Evolutionary conservation across 2,888 invertebrate species (phyloP), one percentile per base, ranked within the genome.

Genomic region (Alentia gelatinosa): DNA sequence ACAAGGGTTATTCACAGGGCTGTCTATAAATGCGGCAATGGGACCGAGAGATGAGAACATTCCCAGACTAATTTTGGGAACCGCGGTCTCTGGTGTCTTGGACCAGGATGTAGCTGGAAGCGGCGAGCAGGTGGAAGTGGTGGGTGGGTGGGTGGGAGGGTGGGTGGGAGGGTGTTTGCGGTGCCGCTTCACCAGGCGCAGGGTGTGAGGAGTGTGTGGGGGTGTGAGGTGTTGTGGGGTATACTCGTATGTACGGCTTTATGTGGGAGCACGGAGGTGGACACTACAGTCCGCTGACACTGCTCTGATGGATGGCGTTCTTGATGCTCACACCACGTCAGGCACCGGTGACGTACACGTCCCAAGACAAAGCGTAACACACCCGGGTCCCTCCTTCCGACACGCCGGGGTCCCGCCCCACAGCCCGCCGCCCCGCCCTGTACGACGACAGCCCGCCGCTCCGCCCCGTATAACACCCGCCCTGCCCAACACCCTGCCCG

Each of bases 241-340:
- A 56, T 4, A 33, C 30, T 74, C 4, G 74, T 74, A 74, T 47
- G 19, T 47, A 47, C 9, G 9, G 47, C 47, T 12, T 47, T 47
- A 47, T 47, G 47, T 47, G 47, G 47, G 9, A 12, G 47, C 9
- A 9, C 47, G 19, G 47, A 47, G 74, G 26, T 30, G 19, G 74
- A 33, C 74, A 5, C 3, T 9, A 56, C 56, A 56, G 68, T 30
- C 68, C 12, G 15, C 83, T 37, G 83, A 47, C 26, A 33, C 26
- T 26, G 12, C 3, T 19, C 50, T 86, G 86, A 86, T 86, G 19
- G 86, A 86, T 86, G 30, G 86, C 86, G 86, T 86, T 86, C 86
- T 30, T 86, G 47, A 86, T 30, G 86, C 30, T 12, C 47, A 19
- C 86, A 50, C 86, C 47, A 42, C 47, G 12, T 12, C n/a, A 33